Evolutionary conservation across 2,888 invertebrate genomes (phyloP).

Genomic region (Volucella bombylans): DNA sequence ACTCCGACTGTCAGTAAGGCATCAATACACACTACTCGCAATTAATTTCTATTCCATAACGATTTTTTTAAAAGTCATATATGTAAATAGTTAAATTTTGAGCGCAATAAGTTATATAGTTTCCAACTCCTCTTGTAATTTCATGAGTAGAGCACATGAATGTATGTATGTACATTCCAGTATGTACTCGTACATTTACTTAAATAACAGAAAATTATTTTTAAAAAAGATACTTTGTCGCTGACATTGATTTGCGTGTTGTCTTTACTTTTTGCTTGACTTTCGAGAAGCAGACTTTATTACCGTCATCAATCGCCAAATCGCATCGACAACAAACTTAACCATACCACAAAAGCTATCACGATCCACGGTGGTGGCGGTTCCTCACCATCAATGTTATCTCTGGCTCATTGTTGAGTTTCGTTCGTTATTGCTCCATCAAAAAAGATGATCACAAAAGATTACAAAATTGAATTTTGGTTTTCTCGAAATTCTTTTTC

Average conservation of each 20-base stretch:
- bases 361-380: slow-evolving; percentile 52
- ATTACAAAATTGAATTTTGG: slow-evolving; percentile 73
- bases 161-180: no score
- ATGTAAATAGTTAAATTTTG: no score
- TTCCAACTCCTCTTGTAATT: no score
- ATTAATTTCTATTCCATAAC: no score
- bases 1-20: no score
- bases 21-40: no score
- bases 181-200: no score
- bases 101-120: no score
- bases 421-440: slow-evolving; percentile 38
- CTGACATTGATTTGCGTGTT: slow-evolving; percentile 40
- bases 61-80: no score
- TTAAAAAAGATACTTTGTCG: neutral
- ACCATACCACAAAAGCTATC: slow-evolving; percentile 47
- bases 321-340: slow-evolving; percentile 45
- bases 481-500: slow-evolving; percentile 48
- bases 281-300: slow-evolving; percentile 43
- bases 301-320: slow-evolving; percentile 60
- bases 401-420: slow-evolving; percentile 53
- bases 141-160: no score
- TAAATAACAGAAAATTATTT: no score
- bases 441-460: slow-evolving; percentile 70
- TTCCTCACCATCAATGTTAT: slow-evolving; percentile 70
- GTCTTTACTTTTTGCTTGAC: slow-evolving; percentile 35